Evolutionary conservation across 2,113 vertebrate species (phyloP).

Genomic region (Spea multiplicata): DNA sequence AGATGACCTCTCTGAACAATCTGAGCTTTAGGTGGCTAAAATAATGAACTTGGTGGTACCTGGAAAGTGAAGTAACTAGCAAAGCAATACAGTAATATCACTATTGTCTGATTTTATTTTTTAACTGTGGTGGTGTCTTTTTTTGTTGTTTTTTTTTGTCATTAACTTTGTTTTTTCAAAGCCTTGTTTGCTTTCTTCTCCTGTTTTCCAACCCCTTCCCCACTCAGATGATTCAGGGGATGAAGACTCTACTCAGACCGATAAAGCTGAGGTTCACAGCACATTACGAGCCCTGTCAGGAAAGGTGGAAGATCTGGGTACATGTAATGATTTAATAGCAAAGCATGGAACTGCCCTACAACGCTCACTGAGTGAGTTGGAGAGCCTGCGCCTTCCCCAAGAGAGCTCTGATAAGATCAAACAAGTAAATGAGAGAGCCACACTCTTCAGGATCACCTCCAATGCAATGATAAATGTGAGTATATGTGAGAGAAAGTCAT

Average conservation of each 20-base stretch:
- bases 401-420: conserved; percentile 90
- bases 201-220: not conserved
- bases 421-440: conserved; percentile 92
- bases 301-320: conserved; percentile 93
- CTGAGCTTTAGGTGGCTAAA: no score
- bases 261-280: conserved; percentile 87
- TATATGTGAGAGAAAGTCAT: not conserved
- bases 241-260: conserved; percentile 75
- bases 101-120: no score
- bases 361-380: conserved; percentile 91
- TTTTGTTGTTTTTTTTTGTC: no score
- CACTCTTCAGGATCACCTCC: conserved; percentile 94
- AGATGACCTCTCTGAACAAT: no score
- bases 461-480: conserved; percentile 98
- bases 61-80: no score
- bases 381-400: conserved; percentile 73
- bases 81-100: no score
- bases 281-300: conserved; percentile 83
- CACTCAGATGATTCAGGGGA: conserved; percentile 87
- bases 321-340: conserved; percentile 94
- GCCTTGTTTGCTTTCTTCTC: no score
- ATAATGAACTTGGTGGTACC: no score
- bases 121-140: no score
- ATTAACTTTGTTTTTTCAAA: no score
- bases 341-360: conserved; percentile 95